Base-by-base conservation (phyloP, 2,113 vertebrate genomes). In the Engraulis encrasicolus region DNA sequence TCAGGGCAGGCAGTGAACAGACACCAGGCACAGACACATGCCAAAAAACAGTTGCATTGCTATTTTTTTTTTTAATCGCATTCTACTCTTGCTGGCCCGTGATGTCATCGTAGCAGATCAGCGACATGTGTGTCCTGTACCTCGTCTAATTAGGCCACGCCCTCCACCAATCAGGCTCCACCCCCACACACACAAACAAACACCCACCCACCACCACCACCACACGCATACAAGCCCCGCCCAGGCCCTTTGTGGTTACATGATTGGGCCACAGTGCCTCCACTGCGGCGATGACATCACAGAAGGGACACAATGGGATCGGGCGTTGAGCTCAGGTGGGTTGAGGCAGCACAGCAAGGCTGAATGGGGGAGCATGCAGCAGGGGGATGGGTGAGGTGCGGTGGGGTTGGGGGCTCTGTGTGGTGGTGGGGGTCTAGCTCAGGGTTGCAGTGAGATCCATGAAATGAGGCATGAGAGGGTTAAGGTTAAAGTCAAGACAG, bases 21-120 rank as follows among this genome's bases (percentile, higher is more conserved):
- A 95, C 95, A 95, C 90, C 15, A 61, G 94, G 95, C 96, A 97
- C 95, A 97, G 95, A 96, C 92, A 92, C 97, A 97, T 97, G 96
- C 96, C 96, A 90, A 92, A 74, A 74, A 74, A 93, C 94, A 95
- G 93, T 97, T 96, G 96, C 96, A 96, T 95, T 95, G 93, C 91
- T 95, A n/a, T n/a, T n/a, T n/a, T n/a, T n/a, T n/a, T 95, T 96
- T 97, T 66, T 66, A 34, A 14, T 74, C 31, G 97, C 96, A 96
- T 96, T 95, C 94, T 95, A 96, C 96, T 94, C 93, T 93, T 97
- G 95, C 94, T 95, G 94, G 93, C 95, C n/a, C 94, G 87, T 93
- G 95, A 94, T 93, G 94, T 95, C 94, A 95, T 94, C 92, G 91
- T 94, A 95, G 94, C 96, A 93, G 95, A 74, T 34, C 83, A 91